phyloP scores from a whole-genome alignment of 2,797 vertebrate genomes.

The Momotus momota region DNA sequence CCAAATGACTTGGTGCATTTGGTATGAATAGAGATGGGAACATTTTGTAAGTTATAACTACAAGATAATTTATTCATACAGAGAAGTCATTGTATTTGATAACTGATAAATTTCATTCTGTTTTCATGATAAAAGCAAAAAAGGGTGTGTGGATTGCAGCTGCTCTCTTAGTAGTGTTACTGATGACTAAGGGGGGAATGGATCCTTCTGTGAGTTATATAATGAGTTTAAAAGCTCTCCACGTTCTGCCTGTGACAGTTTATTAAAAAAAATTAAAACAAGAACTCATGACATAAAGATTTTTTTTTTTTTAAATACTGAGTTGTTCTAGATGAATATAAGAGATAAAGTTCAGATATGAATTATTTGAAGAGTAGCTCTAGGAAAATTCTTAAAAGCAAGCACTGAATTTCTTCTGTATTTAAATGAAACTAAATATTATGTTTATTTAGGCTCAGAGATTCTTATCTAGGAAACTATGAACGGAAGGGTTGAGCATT shows the following conservation, averaged over 20 bases:
- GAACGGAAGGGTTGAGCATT: neutral
- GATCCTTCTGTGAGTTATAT: constrained; percentile 61
- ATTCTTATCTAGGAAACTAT: constrained; percentile 36
- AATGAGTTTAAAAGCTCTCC: constrained; percentile 64
- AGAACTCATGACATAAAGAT: neutral
- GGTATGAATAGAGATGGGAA: constrained; percentile 65
- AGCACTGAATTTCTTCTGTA: neutral
- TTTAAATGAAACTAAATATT: constrained; percentile 57
- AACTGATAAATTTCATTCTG: constrained; percentile 68
- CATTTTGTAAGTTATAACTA: constrained; percentile 71
- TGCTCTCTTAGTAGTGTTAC: constrained; percentile 62
- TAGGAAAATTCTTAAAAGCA: constrained; percentile 35
- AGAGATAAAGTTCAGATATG: constrained; percentile 27
- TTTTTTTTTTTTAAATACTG: constrained; percentile 1
- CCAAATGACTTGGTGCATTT: constrained; percentile 65
- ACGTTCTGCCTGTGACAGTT: constrained; percentile 30
- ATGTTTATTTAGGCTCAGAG: constrained; percentile 57
- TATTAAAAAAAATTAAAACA: neutral
- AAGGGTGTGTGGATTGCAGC: constrained; percentile 52
- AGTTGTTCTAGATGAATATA: neutral
- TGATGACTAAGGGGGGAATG: constrained; percentile 70
- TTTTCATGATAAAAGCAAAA: constrained; percentile 61
- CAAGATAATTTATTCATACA: constrained; percentile 74
- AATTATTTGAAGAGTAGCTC: constrained; percentile 26
- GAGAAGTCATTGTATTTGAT: constrained; percentile 67